A percentile compares a stretch with the other conserved stretches of the same genome.
phyloP scores from a whole-genome alignment of 2,888 invertebrate genomes.

The Hemaris fuciformis region DNA sequence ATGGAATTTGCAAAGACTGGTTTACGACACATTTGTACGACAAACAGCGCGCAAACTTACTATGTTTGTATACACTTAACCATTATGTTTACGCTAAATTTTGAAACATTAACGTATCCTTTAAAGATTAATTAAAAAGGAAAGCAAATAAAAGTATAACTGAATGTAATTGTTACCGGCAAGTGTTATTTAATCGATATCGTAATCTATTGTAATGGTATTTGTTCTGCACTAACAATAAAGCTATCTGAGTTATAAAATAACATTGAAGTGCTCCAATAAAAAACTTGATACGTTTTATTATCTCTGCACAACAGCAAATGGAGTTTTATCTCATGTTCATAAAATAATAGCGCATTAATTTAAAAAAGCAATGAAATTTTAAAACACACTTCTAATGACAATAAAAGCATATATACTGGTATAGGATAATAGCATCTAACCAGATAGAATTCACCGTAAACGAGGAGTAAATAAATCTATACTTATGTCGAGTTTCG shows the following conservation, averaged over 20 bases:
- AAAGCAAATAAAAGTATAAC: not conserved
- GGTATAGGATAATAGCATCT: too few relatives aligned
- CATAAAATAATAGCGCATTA: not conserved
- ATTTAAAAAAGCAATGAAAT: not conserved
- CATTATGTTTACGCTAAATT: too few relatives aligned
- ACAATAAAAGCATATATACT: too few relatives aligned
- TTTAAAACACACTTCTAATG: too few relatives aligned
- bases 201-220: not conserved
- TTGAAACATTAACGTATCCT: too few relatives aligned
- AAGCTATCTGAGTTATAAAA: not conserved
- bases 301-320: not conserved
- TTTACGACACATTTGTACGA: too few relatives aligned
- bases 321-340: not conserved
- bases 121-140: not conserved
- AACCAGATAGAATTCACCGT: too few relatives aligned
- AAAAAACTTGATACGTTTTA: constrained; percentile 3
- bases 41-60: too few relatives aligned
- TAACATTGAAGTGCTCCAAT: not conserved
- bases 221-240: not conserved
- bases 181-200: not conserved
- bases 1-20: too few relatives aligned
- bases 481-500: too few relatives aligned
- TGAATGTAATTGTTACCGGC: not conserved
- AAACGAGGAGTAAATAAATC: too few relatives aligned
- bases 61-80: too few relatives aligned